These are phyloP conservation scores for Oryctolagus cuniculus DNA, from an alignment of 2,113 vertebrate genomes.

Conservation along the genomic window DNA sequence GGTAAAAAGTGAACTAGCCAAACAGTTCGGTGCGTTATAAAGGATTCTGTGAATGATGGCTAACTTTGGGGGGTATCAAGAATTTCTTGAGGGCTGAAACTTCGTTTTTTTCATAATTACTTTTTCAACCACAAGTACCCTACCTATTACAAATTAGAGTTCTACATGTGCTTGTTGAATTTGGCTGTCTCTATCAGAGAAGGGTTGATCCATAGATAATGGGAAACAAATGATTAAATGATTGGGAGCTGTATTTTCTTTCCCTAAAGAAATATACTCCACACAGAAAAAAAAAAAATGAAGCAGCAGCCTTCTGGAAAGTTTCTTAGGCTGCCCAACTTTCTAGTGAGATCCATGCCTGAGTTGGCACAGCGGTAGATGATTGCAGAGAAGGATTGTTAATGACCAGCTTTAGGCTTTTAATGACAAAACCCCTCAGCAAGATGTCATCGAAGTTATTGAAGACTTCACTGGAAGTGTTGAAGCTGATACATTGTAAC, in stretches of 20 bases:
- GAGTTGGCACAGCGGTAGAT: slow-evolving; percentile 67
- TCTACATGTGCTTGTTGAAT: slow-evolving; percentile 48
- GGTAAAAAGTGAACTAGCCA: not conserved
- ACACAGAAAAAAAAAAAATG: not conserved
- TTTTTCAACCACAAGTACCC: not conserved
- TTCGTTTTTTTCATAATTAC: slow-evolving; percentile 17
- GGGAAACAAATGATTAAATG: slow-evolving; percentile 79
- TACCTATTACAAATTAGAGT: not conserved
- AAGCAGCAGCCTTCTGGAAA: slow-evolving; percentile 61
- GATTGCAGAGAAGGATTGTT: slow-evolving; percentile 79
- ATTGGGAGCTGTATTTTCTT: slow-evolving; percentile 63
- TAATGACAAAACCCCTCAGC: slow-evolving; percentile 79
- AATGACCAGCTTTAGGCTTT: slow-evolving; percentile 77
- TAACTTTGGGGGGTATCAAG: not conserved
- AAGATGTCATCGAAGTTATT: slow-evolving; percentile 81
- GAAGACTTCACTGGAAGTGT: slow-evolving; percentile 81
- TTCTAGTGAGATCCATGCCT: slow-evolving; percentile 73
- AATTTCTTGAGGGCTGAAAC: not conserved
- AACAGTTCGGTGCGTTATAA: not conserved
- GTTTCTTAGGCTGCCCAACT: slow-evolving; percentile 76
- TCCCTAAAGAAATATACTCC: slow-evolving; percentile 73
- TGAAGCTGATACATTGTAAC: slow-evolving; percentile 72
- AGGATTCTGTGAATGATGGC: not conserved
- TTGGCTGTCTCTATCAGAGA: slow-evolving; percentile 27
- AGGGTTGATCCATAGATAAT: slow-evolving; percentile 54